Evolutionary conservation across 2,113 vertebrate species (phyloP), one percentile per base, ranked within the genome.

Genomic region (Perccottus glenii): DNA sequence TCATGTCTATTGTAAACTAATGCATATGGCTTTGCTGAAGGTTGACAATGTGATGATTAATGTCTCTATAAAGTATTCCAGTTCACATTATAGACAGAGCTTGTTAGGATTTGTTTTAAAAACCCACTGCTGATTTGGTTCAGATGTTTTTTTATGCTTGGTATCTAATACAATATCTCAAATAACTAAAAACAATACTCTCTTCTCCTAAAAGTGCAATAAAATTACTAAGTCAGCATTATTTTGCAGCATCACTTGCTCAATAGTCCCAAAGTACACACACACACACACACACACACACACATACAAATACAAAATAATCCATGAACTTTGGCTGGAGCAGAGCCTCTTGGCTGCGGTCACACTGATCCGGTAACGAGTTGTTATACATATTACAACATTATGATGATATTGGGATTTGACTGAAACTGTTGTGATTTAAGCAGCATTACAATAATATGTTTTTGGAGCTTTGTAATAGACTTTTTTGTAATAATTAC

Each of bases 281-380:
- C 45, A 38, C 57, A 72, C 15, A 67, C 19, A 67, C 46, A 35
- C 11, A 38, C 11, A 48, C 59, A 58, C 11, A 2, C 45, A 38
- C 57, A 72, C 15, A 67, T 19, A 67, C 46, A 35, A 9, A 38
- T 8, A 48, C 16, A 70, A 59, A 75, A 19, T 57, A 7, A 48
- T 15, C 44, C 3, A 52, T 42, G 56, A 15, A 62, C 44, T 62
- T 45, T 38, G 51, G 15, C 35, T 27, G 5, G 42, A 59, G 38
- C 44, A 40, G 12, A 53, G 15, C 52, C 58, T 32, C 55, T 45
- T 45, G 46, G 43, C 43, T 3, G 43, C n/a, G 58, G 48, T 35
- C n/a, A 9, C 47, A n/a, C 47, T 58, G 19, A 50, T 59, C 50
- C 66, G 19, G 43, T 44, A 40, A 44, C 43, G 61, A 60, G 70